A percentile compares a stretch with the other conserved stretches of the same genome.
phyloP scores from a whole-genome alignment of 2,888 invertebrate species.

The Fissipunctia ypsillon region DNA sequence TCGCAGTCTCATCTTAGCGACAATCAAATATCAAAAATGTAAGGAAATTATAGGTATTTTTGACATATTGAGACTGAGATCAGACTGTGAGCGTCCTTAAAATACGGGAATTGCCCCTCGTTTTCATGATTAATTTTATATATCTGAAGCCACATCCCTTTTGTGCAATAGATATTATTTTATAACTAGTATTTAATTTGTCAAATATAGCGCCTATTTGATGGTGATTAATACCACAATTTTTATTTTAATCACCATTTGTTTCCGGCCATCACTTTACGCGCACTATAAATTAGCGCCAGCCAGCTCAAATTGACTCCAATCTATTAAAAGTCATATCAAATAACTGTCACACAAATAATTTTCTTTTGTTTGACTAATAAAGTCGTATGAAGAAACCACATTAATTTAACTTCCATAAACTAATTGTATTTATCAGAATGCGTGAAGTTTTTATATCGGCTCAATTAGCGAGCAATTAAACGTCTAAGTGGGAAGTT shows the following conservation, averaged over 20 bases:
- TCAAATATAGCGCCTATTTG: background rate
- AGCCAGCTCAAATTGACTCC: background rate
- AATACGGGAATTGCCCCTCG: no score
- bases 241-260: no score
- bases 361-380: slow-evolving; percentile 33
- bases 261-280: no score
- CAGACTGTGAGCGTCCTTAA: no score
- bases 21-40: no score
- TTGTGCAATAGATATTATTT: no score
- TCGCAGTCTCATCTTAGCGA: no score
- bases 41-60: no score
- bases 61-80: no score
- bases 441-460: slow-evolving; percentile 67
- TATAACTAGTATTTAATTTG: background rate
- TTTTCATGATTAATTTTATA: no score
- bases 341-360: slow-evolving; percentile 29
- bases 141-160: no score
- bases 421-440: slow-evolving; percentile 68
- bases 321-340: slow-evolving; percentile 28
- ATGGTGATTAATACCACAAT: no score
- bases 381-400: slow-evolving; percentile 50
- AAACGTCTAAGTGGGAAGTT: slow-evolving; percentile 56
- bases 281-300: background rate
- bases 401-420: slow-evolving; percentile 63
- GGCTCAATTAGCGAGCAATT: slow-evolving; percentile 71